phyloP scores from a whole-genome alignment of 2,888 invertebrate genomes.

The Cryptocephalus primarius region DNA sequence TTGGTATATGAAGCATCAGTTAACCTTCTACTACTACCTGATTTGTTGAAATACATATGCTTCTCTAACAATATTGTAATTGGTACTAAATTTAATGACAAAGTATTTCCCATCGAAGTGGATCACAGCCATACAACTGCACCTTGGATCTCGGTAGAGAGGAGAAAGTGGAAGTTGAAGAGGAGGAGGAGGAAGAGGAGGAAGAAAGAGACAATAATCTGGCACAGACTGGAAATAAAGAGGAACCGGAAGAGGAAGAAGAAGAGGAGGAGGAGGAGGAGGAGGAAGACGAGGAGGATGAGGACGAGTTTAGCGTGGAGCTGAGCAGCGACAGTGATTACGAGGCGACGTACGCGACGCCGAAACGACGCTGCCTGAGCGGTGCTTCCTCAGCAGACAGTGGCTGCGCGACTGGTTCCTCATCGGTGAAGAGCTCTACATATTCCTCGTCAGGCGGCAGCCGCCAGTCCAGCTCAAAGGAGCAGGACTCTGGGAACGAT shows the following conservation, averaged over 20 bases:
- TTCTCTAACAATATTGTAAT: too few relatives aligned
- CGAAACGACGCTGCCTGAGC: slow-evolving; percentile 24
- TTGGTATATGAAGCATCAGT: too few relatives aligned
- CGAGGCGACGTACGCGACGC: slow-evolving; percentile 24
- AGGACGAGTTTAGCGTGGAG: slow-evolving; percentile 8
- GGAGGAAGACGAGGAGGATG: not conserved
- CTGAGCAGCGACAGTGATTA: slow-evolving; percentile 30
- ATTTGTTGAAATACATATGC: too few relatives aligned
- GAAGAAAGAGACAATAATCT: not conserved
- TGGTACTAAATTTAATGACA: too few relatives aligned
- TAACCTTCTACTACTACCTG: too few relatives aligned
- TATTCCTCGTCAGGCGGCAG: slow-evolving; percentile 7
- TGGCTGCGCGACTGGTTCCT: slow-evolving; percentile 32
- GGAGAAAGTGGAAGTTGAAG: too few relatives aligned
- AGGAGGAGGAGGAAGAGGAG: too few relatives aligned
- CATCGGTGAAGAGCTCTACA: slow-evolving; percentile 19
- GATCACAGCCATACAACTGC: too few relatives aligned
- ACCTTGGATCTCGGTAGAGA: too few relatives aligned
- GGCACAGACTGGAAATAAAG: not conserved
- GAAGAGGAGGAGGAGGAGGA: slow-evolving; percentile 1
- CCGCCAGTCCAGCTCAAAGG: slow-evolving; percentile 13
- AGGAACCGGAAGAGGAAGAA: not conserved
- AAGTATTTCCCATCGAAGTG: too few relatives aligned
- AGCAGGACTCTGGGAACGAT: slow-evolving; percentile 21
- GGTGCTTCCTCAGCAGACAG: slow-evolving; percentile 28